phyloP scores from a whole-genome alignment of 2,113 vertebrate species.

The Mesocricetus auratus region DNA sequence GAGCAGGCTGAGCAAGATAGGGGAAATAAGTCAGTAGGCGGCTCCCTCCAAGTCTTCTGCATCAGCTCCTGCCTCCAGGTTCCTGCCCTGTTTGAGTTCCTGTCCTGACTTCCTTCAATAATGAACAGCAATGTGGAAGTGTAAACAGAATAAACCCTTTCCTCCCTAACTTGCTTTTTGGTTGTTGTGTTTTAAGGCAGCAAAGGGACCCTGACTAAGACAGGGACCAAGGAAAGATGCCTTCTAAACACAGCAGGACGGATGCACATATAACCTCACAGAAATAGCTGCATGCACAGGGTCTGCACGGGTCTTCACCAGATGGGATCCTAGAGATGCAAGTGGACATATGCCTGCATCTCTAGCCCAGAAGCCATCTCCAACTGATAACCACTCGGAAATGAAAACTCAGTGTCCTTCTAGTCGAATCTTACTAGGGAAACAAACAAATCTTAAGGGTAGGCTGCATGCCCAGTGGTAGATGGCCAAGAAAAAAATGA shows the following conservation, averaged over 20 bases:
- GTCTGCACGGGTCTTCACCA: background rate
- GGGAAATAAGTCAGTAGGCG: background rate
- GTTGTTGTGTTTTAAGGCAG: background rate
- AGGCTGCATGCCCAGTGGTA: background rate
- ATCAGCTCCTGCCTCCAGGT: background rate
- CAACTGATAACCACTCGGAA: background rate
- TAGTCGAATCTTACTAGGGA: background rate
- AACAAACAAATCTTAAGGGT: background rate
- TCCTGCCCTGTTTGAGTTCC: background rate
- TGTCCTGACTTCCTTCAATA: background rate
- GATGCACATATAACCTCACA: background rate
- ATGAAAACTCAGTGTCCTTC: background rate
- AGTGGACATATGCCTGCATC: accelerated
- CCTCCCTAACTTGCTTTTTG: background rate
- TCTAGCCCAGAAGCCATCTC: background rate
- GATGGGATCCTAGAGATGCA: background rate
- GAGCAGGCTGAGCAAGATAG: background rate
- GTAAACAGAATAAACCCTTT: background rate
- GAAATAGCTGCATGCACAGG: background rate
- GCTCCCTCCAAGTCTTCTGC: background rate
- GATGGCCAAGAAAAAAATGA: background rate
- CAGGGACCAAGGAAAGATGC: background rate
- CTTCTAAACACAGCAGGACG: background rate
- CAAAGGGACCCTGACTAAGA: background rate
- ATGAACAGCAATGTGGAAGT: background rate